Base-by-base conservation (phyloP, 30 jellyfish, hydroid and myxozoan species). In the Turritopsis dohrnii region DNA sequence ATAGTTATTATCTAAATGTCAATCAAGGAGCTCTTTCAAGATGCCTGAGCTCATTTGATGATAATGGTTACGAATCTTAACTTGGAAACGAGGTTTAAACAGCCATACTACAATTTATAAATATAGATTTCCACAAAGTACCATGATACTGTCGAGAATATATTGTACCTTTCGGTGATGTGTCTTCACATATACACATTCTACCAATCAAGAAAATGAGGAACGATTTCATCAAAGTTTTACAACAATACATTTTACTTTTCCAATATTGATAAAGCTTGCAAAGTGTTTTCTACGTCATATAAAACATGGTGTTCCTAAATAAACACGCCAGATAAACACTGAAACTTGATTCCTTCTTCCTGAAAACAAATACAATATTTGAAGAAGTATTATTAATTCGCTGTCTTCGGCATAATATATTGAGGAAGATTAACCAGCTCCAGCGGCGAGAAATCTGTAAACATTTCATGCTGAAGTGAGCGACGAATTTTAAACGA, bases 401-500 rank as follows among this genome's bases (percentile, higher is more conserved):
- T 41, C 13, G 8, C 30, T 69, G 28, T 69, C 30, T 69, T 69
- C 77, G 77, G 77, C 77, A 69, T 69, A 21, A 69, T 69, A 7
- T 69, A 23, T 69, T 3, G 28, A 69, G n/a, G n/a, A n/a, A n/a
- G n/a, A n/a, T n/a, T n/a, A n/a, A 69, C 77, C 28, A 27, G 9
- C 28, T 69, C 77, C 28, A 69, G 77, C 77, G 77, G 77, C 77
- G 77, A 21, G 16, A 69, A 69, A 69, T 1, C 30, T 69, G 77
- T 27, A 69, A 69, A 69, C 30, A 69, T 69, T 69, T 69, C 77
- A 69, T 0, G 77, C 77, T 69, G 30, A 69, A n/a, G 77, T 69
- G 1, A 60, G 73, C 73, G n/a, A n/a, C n/a, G n/a, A n/a, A 41
- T 41, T 41, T 13, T 5, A 41, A 41, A 41, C 13, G 60, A 41